phyloP scores from a whole-genome alignment of 2,888 invertebrate species.

The Crocallis elinguaria region DNA sequence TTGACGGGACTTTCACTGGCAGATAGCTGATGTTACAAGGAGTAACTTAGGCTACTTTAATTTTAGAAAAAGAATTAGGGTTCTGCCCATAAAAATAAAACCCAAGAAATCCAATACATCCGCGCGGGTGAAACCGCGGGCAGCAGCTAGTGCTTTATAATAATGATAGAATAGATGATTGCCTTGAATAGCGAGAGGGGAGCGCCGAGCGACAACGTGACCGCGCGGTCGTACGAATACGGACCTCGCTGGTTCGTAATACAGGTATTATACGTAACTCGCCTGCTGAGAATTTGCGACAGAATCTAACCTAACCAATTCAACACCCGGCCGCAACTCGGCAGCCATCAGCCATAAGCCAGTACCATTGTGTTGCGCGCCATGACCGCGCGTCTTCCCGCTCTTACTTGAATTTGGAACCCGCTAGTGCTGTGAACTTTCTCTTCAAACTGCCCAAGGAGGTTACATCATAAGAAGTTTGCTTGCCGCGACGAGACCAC shows the following conservation, averaged over 20 bases:
- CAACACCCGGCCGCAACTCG: too few species aligned
- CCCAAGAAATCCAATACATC: too few species aligned
- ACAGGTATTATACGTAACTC: not conserved
- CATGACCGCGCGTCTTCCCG: conserved; percentile 29
- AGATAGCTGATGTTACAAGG: too few species aligned
- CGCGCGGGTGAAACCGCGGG: too few species aligned
- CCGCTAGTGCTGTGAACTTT: conserved; percentile 35
- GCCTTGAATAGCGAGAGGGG: conserved; percentile 34
- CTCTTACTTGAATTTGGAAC: conserved; percentile 29
- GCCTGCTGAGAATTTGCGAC: conserved; percentile 21
- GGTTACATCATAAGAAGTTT: conserved; percentile 31
- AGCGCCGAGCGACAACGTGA: conserved; percentile 21
- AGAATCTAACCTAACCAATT: conserved; percentile 11
- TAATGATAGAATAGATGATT: conserved; percentile 25
- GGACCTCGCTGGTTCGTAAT: not conserved
- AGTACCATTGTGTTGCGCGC: conserved; percentile 22
- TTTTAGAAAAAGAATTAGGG: too few species aligned
- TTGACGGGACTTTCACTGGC: too few species aligned
- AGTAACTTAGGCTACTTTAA: too few species aligned
- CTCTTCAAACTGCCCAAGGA: conserved; percentile 20
- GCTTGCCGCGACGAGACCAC: conserved; percentile 16
- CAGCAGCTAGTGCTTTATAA: too few species aligned
- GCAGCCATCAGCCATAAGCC: too few species aligned
- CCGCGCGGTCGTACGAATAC: conserved; percentile 4
- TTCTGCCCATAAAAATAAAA: too few species aligned